Base-by-base conservation (phyloP, 1,140 invertebrate genomes). In the Plectus sambesii region DNA sequence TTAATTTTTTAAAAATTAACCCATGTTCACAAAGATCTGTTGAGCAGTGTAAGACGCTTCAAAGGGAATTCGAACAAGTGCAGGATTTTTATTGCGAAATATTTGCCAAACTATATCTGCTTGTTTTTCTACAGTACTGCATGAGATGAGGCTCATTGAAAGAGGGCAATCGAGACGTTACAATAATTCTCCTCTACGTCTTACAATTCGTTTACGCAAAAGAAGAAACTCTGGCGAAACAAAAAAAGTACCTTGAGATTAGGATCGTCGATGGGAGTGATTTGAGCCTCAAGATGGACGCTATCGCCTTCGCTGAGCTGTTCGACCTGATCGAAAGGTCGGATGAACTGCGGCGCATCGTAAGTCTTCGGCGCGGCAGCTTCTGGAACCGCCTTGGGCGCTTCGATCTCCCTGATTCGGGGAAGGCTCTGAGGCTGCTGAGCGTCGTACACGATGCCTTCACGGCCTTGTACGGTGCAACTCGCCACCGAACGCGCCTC, bases 391-490 rank as follows among this genome's bases (percentile, higher is more conserved):
- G 53, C 49, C 6, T 58, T 53, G n/a, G 54, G 60, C 1, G 61
- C 81, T 73, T 98, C 93, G 51, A 98, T 76, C 69, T 88, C 79
- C 52, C 83, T 79, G 59, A 97, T 90, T 69, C 92, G 89, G 48
- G 90, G 85, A 61, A 92, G 77, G 53, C 89, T 89, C 75, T 94
- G 88, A 4, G 90, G 90, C 68, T 90, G 79, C 73, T 92, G 87
- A 26, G 88, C 86, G 61, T 96, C 90, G 60, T 82, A 75, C 67
- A 94, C 89, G 54, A 97, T 86, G 56, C 78, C 84, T 45, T 85
- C 82, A 65, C 83, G 82, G 47, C 82, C 81, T 74, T 42, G 35
- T 62, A 72, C 66, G 19, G 60, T 53, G 25, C 68, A 46, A 23
- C 41, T 44, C 15, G 53, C 43, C 66, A 53, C 54, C 5, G 47